Conservation (phyloP, 2,113 vertebrate species). For the Mystacornis crossleyi region DNA sequence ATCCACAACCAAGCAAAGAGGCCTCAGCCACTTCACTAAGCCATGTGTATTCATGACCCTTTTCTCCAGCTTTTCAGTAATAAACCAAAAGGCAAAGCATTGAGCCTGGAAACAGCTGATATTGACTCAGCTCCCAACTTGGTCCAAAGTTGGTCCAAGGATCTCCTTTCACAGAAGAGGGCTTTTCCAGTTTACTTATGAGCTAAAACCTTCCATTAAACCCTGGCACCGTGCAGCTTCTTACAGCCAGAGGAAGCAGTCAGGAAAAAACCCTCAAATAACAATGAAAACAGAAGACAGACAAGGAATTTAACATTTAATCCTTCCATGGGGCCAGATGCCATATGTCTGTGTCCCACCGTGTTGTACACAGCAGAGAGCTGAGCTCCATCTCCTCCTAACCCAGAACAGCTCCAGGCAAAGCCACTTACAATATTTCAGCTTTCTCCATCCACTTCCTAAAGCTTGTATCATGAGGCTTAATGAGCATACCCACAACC, state of each 20-base stretch:
- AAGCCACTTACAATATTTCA: background rate
- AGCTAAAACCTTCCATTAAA: background rate
- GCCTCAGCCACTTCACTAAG: background rate
- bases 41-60: background rate
- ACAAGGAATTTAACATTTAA: background rate
- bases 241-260: background rate
- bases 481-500: background rate
- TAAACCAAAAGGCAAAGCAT: background rate
- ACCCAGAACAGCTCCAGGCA: background rate
- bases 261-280: background rate
- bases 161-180: background rate
- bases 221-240: accelerated
- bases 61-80: background rate
- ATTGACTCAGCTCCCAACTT: background rate
- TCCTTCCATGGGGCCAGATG: background rate
- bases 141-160: background rate
- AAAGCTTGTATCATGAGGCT: accelerated
- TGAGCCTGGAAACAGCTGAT: background rate
- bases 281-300: background rate
- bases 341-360: accelerated
- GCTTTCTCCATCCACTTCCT: background rate
- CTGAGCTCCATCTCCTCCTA: background rate
- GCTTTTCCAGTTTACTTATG: background rate
- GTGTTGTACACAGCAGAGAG: accelerated
- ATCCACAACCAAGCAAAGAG: background rate